phyloP scores from a whole-genome alignment of 2,888 invertebrate species.

The Leucophora obtusa region DNA sequence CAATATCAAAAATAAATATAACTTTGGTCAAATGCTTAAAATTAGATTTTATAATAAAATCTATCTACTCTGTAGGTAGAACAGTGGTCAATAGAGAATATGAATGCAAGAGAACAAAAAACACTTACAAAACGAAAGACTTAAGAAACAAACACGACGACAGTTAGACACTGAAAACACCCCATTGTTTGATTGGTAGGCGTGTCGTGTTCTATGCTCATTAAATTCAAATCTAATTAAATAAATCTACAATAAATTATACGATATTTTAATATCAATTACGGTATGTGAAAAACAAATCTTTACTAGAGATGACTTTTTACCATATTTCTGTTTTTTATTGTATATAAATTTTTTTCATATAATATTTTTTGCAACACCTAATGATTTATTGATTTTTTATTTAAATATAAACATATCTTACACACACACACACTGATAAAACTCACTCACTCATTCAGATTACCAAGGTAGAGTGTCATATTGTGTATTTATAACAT shows the following conservation, averaged over 20 bases:
- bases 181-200: conserved; percentile 35
- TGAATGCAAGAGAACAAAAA: conserved; percentile 3
- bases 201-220: conserved; percentile 61
- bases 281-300: conserved; percentile 47
- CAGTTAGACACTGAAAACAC: conserved; percentile 50
- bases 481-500: conserved; percentile 60
- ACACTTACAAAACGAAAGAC: conserved; percentile 48
- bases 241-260: conserved; percentile 69
- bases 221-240: conserved; percentile 63
- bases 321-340: conserved; percentile 8
- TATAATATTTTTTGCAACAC: conserved; percentile 46
- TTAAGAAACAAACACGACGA: conserved; percentile 45
- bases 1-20: too few relatives aligned
- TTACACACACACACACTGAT: conserved; percentile 20
- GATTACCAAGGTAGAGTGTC: conserved; percentile 29
- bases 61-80: not conserved
- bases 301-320: conserved; percentile 39
- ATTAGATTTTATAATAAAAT: not conserved
- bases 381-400: conserved; percentile 60
- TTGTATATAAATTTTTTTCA: conserved; percentile 2
- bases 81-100: not conserved
- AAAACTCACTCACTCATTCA: conserved; percentile 4
- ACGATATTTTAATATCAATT: conserved; percentile 62
- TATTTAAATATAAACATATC: conserved; percentile 54
- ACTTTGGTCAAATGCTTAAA: not conserved